A percentile compares a stretch with the other conserved stretches of the same genome.
phyloP scores from a whole-genome alignment of 1,140 invertebrate genomes.

The Aphis gossypii region DNA sequence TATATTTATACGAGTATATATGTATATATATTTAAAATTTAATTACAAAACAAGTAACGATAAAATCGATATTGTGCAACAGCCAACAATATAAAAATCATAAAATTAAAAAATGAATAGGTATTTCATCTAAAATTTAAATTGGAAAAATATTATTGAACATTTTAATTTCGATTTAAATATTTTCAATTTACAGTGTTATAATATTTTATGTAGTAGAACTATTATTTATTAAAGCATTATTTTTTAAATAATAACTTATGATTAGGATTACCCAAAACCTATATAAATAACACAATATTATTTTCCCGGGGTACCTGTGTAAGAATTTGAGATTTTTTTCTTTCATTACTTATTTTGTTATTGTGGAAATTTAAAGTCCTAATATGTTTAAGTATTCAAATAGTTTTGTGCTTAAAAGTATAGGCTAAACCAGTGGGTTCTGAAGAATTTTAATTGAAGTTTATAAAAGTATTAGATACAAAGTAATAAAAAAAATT shows the following conservation, averaged over 20 bases:
- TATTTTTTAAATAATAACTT: neutral
- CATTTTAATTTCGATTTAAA: neutral
- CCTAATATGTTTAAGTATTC: neutral
- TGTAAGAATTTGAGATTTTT: neutral
- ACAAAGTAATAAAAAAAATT: no score
- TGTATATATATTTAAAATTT: neutral
- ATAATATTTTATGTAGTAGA: neutral
- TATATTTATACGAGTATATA: no score
- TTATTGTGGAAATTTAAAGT: neutral
- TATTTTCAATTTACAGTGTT: neutral
- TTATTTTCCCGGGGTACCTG: neutral
- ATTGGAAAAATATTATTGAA: neutral
- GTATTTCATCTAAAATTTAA: neutral
- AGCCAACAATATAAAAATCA: neutral
- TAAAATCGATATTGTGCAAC: neutral
- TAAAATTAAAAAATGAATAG: neutral
- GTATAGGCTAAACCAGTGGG: no score
- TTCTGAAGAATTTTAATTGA: no score
- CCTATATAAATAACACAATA: neutral
- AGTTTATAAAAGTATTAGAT: no score
- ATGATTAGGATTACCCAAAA: neutral
- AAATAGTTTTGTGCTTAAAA: no score
- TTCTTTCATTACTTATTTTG: neutral
- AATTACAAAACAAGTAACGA: neutral
- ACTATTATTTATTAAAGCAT: neutral